Base-by-base conservation (phyloP, 2,888 invertebrate species). In the Pristionchus exspectatus region DNA sequence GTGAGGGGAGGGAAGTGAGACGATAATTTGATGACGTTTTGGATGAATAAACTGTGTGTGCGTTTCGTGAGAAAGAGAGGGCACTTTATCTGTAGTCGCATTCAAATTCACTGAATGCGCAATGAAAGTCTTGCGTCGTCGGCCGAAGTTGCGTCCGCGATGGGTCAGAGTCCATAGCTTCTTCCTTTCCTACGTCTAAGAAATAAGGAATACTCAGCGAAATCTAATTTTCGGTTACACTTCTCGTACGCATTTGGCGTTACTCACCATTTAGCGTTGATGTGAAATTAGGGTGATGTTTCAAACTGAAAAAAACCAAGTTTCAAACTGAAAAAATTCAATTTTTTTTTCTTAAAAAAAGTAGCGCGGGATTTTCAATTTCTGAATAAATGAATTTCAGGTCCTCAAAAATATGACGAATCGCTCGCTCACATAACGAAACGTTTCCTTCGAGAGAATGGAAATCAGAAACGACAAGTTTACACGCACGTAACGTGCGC, bases 401-500 rank as follows among this genome's bases (percentile, higher is more conserved):
- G 93, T 5, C 90, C 91, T 27, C 92, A 92, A 89, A 91, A 91
- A 69, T 91, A 90, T 77, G 89, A 91, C 18, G 90, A 90, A 14
- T 91, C 91, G 0, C 89, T 93, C 14, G 90, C 91, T 38, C 92
- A 93, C 90, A 93, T 93, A 44, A 91, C 91, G 27, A 91, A 91
- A 88, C 90, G 92, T 30, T 93, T 92, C 59, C 83, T 91, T 10
- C 90, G 91, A 14, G 85, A 91, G 83, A 93, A 93, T 83, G 92
- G 91, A 87, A 92, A 92, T 74, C 90, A 90, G 74, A 92, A 92
- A 81, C 85, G 93, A 30, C 91, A 91, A 27, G 90, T 93, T 27
- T 93, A 93, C 89, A 91, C 91, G 54, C 93, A 93, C 72, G 92
- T 91, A 59, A 93, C 93, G 0, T 93, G 93, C 90, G 93, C 93